A percentile compares a stretch with the other conserved stretches of the same genome.
These are phyloP conservation scores for Lasioglossum oenotherae DNA, from an alignment of 2,888 invertebrate genomes.

Conservation along the genomic window DNA sequence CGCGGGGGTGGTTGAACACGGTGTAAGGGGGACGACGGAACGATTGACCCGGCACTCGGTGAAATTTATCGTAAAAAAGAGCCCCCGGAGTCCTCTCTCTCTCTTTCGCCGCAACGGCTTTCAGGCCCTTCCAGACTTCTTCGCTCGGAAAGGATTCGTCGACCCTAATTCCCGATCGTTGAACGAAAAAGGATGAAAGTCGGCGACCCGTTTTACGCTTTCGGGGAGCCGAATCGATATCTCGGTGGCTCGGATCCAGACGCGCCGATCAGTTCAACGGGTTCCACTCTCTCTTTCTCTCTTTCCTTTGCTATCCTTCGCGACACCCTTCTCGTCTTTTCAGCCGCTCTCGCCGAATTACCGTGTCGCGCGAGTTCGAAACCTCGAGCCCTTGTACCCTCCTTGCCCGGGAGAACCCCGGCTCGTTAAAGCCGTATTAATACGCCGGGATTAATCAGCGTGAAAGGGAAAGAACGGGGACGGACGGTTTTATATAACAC, in stretches of 20 bases:
- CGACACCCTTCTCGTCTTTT: conserved; percentile 24
- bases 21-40: conserved; percentile 36
- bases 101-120: conserved; percentile 56
- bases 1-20: neutral
- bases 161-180: conserved; percentile 69
- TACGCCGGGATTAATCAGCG: conserved; percentile 46
- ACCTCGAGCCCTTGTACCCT: conserved; percentile 4
- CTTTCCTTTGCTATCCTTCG: neutral
- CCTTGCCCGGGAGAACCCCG: neutral
- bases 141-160: conserved; percentile 67
- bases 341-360: conserved; percentile 37
- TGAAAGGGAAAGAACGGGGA: conserved; percentile 45
- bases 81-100: conserved; percentile 60
- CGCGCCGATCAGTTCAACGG: conserved; percentile 49
- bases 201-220: conserved; percentile 62
- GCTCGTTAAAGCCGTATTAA: conserved; percentile 50
- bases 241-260: conserved; percentile 53
- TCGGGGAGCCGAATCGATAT: conserved; percentile 62
- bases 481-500: conserved; percentile 28
- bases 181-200: conserved; percentile 67
- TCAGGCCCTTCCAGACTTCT: conserved; percentile 62
- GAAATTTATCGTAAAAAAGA: conserved; percentile 74
- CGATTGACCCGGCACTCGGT: conserved; percentile 70
- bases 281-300: neutral
- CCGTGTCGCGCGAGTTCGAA: conserved; percentile 32